Evolutionary conservation across 2,888 invertebrate genomes (phyloP), one percentile per base, ranked within the genome.

Genomic region (Lycophotia porphyrea): DNA sequence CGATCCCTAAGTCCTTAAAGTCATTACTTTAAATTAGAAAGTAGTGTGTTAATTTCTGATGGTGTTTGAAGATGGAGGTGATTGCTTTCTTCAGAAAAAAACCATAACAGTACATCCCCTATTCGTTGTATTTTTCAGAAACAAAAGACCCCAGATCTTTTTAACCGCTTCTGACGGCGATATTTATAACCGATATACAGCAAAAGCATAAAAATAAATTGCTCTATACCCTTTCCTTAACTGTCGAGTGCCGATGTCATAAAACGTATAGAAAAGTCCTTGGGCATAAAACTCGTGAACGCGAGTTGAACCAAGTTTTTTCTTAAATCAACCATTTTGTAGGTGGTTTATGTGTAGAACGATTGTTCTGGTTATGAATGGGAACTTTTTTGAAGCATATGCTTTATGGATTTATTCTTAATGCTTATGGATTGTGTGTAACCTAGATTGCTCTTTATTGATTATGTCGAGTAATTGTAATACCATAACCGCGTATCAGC

Each of bases 181-280:
- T 78, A 74, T 78, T 81, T 87, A 81, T 77, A 84, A 80, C 80
- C 82, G 67, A 87, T 87, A 85, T 65, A 79, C 73, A 78, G 79
- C 31, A 69, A 39, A 49, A 71, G 55, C 73, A 81, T 84, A 86
- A 87, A 88, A 88, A 84, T 82, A 86, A 86, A 86, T 86, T 78
- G 88, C 68, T 76, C 64, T 68, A 68, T 74, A 77, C 85, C 85
- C 79, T 81, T 82, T 78, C 71, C 72, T 49, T 76, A 78, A 80
- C 82, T 77, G 82, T 80, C 82, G 76, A 82, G 68, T 74, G 65
- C 71, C 65, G 73, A 65, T 73, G 76, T 82, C 79, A 75, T 88
- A 85, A 83, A 85, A 80, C 73, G 73, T 84, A 80, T 67, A 87
- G 71, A 47, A 64, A 78, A 77, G 84, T 82, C 75, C 76, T 86